Evolutionary conservation across 30 jellyfish, hydroid and myxozoan genomes (phyloP).

Genomic region (Pseudorhiza aurosa): DNA sequence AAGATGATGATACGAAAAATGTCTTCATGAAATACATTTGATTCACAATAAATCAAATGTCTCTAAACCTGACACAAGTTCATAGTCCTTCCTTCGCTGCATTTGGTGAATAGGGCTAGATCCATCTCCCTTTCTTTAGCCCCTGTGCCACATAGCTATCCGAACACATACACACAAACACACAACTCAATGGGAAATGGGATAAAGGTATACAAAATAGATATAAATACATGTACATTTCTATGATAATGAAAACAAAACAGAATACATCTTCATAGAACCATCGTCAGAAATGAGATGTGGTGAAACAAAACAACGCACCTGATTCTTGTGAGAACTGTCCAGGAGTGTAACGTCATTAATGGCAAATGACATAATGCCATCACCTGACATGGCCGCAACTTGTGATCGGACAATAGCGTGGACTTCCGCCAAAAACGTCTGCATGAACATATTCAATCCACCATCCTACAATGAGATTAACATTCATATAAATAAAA

Average conservation of each 20-base stretch:
- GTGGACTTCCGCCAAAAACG: slow-evolving; percentile 78
- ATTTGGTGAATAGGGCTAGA: too few relatives aligned
- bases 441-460: slow-evolving; percentile 79
- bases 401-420: slow-evolving; percentile 88
- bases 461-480: slow-evolving; percentile 88
- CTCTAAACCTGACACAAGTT: too few relatives aligned
- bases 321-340: slow-evolving; percentile 97
- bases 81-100: too few relatives aligned
- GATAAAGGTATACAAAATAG: too few relatives aligned
- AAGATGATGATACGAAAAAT: not conserved
- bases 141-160: too few relatives aligned
- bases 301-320: not conserved
- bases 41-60: too few relatives aligned
- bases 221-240: not conserved
- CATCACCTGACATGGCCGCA: slow-evolving; percentile 84
- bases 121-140: too few relatives aligned
- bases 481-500: not conserved
- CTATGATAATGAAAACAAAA: not conserved
- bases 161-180: too few relatives aligned
- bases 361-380: slow-evolving; percentile 70
- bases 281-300: not conserved
- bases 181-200: too few relatives aligned
- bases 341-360: slow-evolving; percentile 75
- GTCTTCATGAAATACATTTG: not conserved
- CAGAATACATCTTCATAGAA: not conserved